Evolutionary conservation across 2,888 invertebrate genomes (phyloP), one percentile per base, ranked within the genome.

Genomic region (Vannuccia rotundouncinata): DNA sequence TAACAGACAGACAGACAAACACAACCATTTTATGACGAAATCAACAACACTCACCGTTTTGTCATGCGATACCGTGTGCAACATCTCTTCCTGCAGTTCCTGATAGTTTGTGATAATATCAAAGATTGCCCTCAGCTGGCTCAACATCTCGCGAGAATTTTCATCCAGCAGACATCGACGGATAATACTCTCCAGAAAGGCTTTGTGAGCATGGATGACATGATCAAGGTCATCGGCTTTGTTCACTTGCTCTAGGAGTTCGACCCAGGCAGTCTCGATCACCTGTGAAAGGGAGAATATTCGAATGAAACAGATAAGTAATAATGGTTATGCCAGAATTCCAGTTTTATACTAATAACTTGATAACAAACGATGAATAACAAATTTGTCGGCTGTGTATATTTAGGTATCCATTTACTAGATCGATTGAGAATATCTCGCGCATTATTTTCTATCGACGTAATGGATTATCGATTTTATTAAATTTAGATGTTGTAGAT

Each of bases 211-310:
- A 27, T 90, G 90, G 82, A 97, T 92, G 84, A 97, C 92, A 84
- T 92, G 91, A 88, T 97, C 96, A 74, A 97, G 91, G 82, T 94
- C 92, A 83, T 91, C 91, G 0, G 94, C 93, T 83, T 91, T 91
- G 80, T 92, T 90, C 13, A 95, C 92, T 84, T 88, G 86, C 82
- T 91, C 90, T 82, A 92, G 91, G 85, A 97, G 91, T 84, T 92
- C 92, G 82, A 92, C 93, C 96, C 96, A 97, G 0, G 95, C 93
- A 86, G 95, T 95, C 90, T 95, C 96, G 82, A 94, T 90, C 80
- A 89, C 66, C 66, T 66, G 66, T 13, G 22, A 22, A 22, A 22
- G n/a, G n/a, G n/a, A n/a, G n/a, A n/a, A n/a, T n/a, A n/a, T n/a
- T n/a, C n/a, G n/a, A n/a, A n/a, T n/a, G n/a, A n/a, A n/a, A n/a